Evolutionary conservation across 2,888 invertebrate species (phyloP).

Genomic region (Drosophila kambysellisi): DNA sequence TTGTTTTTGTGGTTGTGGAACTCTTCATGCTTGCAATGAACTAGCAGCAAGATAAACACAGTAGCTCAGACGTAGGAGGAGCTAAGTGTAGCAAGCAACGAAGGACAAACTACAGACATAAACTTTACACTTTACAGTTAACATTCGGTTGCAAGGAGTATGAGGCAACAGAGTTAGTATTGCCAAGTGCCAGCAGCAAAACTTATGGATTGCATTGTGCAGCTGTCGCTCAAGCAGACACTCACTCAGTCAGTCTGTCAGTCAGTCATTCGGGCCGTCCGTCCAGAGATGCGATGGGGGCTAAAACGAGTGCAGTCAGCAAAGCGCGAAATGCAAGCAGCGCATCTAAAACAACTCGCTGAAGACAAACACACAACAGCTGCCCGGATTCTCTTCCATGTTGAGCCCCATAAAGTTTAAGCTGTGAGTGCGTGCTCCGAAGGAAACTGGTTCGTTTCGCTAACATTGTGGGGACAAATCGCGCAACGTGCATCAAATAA

Average conservation of each 20-base stretch:
- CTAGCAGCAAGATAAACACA: conserved; percentile 40
- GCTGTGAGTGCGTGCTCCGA: conserved; percentile 42
- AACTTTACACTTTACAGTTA: conserved; percentile 57
- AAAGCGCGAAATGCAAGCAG: conserved; percentile 52
- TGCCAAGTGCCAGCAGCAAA: conserved; percentile 39
- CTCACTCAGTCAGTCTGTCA: conserved; percentile 26
- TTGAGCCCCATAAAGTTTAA: conserved; percentile 40
- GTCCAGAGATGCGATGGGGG: conserved; percentile 7
- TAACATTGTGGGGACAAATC: conserved; percentile 72
- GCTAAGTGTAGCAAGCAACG: conserved; percentile 29
- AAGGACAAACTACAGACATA: conserved; percentile 57
- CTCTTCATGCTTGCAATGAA: conserved; percentile 64
- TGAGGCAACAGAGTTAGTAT: conserved; percentile 50
- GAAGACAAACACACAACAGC: conserved; percentile 35
- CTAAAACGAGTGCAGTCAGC: conserved; percentile 46
- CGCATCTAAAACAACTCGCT: conserved; percentile 47
- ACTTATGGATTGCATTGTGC: conserved; percentile 50
- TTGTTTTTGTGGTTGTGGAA: conserved; percentile 29
- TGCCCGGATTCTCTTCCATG: conserved; percentile 20
- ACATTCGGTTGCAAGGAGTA: conserved; percentile 34
- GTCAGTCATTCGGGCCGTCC: conserved; percentile 4
- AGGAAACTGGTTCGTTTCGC: conserved; percentile 33
- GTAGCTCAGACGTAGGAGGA: conserved; percentile 1
- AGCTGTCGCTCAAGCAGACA: conserved; percentile 57
- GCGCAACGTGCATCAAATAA: conserved; percentile 73